Evolutionary conservation across 2,797 vertebrate genomes (phyloP), one percentile per base, ranked within the genome.

Genomic region (Pipistrellus pipistrellus): DNA sequence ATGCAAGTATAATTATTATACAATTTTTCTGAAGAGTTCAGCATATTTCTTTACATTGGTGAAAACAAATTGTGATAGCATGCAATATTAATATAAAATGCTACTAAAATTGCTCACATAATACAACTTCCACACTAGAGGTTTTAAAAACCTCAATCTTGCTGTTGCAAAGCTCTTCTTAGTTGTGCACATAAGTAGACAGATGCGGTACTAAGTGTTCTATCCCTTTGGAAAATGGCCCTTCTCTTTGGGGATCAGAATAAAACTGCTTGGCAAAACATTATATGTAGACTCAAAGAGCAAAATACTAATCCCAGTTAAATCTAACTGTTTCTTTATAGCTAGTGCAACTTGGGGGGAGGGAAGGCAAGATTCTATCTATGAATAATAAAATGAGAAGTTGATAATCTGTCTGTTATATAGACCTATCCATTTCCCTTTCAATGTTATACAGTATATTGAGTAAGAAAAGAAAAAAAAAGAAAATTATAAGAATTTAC

Each of bases 1-100:
- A 90, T 85, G 48, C 48, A 92, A 85, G 82, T 71, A 53, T 68
- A 92, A 86, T 87, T 46, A 94, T 83, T 88, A 95, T 13, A 57
- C 9, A 3, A 92, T 90, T 83, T 92, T 85, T 88, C 14, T 68
- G 41, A 97, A 91, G 0, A 88, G 46, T 41, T 88, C 13, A 27
- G 23, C 23, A 80, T 84, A 8, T 94, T 57, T 84, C 35, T 27
- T 76, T 94, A 96, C 96, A 96, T 78, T 82, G 92, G 30, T 35
- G 57, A 94, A 85, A 95, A 87, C 93, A 12, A 95, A 90, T 88
- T 95, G 12, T 85, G n/a, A 88, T 64, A 71, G 1, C 18, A 91
- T 62, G 32, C 13, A 80, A 21, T 95, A 93, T 94, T 95, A 94
- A 95, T 82, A 91, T 59, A 15, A 95, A 62, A 91, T 23, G 1